Evolutionary conservation across 2,797 vertebrate species (phyloP).

Genomic region (Champsocephalus gunnari): DNA sequence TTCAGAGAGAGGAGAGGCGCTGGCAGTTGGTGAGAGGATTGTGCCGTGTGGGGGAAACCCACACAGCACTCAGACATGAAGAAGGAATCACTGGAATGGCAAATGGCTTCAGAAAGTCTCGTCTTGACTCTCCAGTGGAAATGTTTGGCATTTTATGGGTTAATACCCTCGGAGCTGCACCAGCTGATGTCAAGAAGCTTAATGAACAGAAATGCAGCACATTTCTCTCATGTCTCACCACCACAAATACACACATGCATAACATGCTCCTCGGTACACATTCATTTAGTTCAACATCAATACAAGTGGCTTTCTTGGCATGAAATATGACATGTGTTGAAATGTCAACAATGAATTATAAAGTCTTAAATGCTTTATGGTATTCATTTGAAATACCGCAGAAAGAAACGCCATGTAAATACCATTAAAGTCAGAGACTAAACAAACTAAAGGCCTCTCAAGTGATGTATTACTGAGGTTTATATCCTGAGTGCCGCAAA

Average conservation of each 20-base stretch:
- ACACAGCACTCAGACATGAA: conserved; percentile 39
- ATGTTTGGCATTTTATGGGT: conserved; percentile 34
- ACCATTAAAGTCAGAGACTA: background rate
- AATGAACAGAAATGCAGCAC: conserved; percentile 8
- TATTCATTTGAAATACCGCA: conserved; percentile 1
- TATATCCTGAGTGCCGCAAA: conserved; percentile 1
- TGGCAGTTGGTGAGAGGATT: conserved; percentile 68
- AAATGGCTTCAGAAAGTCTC: conserved; percentile 50
- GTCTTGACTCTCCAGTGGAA: conserved; percentile 33
- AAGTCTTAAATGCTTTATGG: background rate
- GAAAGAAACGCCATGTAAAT: background rate
- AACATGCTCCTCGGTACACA: background rate
- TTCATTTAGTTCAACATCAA: too few species aligned
- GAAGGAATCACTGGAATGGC: conserved; percentile 63
- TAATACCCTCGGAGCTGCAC: conserved; percentile 3
- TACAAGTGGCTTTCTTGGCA: too few species aligned
- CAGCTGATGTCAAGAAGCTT: conserved; percentile 19
- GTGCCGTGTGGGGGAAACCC: conserved; percentile 48
- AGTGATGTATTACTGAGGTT: background rate
- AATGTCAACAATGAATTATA: too few species aligned
- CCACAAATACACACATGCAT: background rate
- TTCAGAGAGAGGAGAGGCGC: conserved; percentile 45
- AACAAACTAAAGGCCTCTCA: background rate
- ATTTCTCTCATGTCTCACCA: background rate
- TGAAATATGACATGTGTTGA: too few species aligned